A percentile compares a stretch with the other conserved stretches of the same genome.
Conservation (phyloP, 2,888 invertebrate genomes). For the Conus canariensis region DNA sequence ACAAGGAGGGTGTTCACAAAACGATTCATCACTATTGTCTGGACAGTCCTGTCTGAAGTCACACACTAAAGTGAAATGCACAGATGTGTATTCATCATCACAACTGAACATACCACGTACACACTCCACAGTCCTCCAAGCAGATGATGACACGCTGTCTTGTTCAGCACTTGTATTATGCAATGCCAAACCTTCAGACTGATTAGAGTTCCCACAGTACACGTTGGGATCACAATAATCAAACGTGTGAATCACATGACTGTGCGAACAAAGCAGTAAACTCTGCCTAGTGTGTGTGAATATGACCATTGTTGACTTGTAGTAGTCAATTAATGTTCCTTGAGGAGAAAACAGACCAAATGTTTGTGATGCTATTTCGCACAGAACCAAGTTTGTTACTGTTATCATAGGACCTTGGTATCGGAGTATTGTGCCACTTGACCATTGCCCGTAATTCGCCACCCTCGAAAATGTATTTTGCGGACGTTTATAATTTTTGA, state of each 20-base stretch:
- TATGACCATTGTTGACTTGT: no score
- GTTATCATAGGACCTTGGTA: no score
- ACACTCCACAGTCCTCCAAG: not conserved
- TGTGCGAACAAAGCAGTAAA: not conserved
- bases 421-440: no score
- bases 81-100: not conserved
- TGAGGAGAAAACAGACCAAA: not conserved
- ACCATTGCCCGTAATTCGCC: no score
- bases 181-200: not conserved
- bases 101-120: not conserved
- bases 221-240: not conserved
- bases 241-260: not conserved
- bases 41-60: slow-evolving; percentile 23
- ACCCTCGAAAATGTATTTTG: no score
- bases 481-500: no score
- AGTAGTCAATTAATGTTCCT: not conserved
- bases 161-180: not conserved
- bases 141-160: not conserved
- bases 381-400: not conserved
- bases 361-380: not conserved
- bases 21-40: not conserved
- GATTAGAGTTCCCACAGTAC: not conserved
- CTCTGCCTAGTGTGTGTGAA: not conserved
- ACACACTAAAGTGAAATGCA: not conserved
- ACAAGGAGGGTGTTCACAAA: slow-evolving; percentile 9